These are phyloP conservation scores for Oryzaephilus surinamensis DNA, from an alignment of 1,140 invertebrate species.

Conservation along the genomic window DNA sequence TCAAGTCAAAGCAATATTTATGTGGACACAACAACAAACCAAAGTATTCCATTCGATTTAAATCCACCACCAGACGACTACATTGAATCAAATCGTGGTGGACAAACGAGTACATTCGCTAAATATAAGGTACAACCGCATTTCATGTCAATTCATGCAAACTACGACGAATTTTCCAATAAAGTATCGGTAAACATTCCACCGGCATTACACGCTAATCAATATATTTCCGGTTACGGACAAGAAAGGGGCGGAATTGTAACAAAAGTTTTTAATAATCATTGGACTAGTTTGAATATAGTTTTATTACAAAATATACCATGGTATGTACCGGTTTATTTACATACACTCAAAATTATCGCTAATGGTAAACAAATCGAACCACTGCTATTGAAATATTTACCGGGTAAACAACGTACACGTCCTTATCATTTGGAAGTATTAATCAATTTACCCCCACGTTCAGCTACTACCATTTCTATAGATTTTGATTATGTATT, in stretches of 20 bases:
- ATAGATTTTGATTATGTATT: conserved; percentile 91
- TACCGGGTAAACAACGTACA: conserved; percentile 73
- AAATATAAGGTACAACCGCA: conserved; percentile 54
- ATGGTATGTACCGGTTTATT: conserved; percentile 89
- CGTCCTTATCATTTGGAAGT: conserved; percentile 86
- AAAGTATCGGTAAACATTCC: conserved; percentile 41
- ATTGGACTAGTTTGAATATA: conserved; percentile 57
- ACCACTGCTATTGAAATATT: conserved; percentile 56
- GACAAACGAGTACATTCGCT: conserved; percentile 50
- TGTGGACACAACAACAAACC: conserved; percentile 65
- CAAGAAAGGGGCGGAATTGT: conserved; percentile 81
- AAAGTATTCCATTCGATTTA: conserved; percentile 45
- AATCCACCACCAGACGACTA: conserved; percentile 45
- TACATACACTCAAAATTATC: conserved; percentile 71
- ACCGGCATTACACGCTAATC: conserved; percentile 64
- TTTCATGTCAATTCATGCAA: conserved; percentile 59
- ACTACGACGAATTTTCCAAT: conserved; percentile 39
- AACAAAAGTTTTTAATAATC: conserved; percentile 67
- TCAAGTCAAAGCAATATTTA: conserved; percentile 68
- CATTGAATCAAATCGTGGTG: conserved; percentile 52
- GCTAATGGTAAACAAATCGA: conserved; percentile 45
- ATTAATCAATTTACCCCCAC: conserved; percentile 64
- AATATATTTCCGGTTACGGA: conserved; percentile 75
- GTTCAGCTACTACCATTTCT: conserved; percentile 69
- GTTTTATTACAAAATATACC: conserved; percentile 74